Base-by-base conservation (phyloP, 2,797 vertebrate genomes). In the Cossypha niveicapilla region DNA sequence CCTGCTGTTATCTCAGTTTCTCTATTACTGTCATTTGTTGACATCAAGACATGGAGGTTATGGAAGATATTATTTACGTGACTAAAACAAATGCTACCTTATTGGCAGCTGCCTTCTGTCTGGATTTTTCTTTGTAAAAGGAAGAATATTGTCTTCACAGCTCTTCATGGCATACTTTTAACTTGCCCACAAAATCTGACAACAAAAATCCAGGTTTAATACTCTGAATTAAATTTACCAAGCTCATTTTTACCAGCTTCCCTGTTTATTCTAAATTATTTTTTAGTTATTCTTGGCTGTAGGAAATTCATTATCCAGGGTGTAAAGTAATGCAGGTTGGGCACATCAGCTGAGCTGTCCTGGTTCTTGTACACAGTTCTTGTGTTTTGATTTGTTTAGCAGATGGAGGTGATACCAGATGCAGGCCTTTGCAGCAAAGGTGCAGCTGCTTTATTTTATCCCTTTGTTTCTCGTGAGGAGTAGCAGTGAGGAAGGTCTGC, bases 11-110 rank as follows among this genome's bases (percentile, higher is more conserved):
- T 41, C 89, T 89, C 63, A 6, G 18, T 72, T 90, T 88, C 80
- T 92, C 67, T 91, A 9, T 90, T 79, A 63, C 84, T 92, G 80
- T 87, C 91, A 86, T 97, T 90, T 79, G 67, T 75, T 92, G 93
- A 75, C 73, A 92, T 89, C 57, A 90, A 91, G 80, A 79, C 88
- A 57, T 19, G 13, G 50, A 93, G 80, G 70, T 95, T 91, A 62
- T 56, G 75, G 53, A 77, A 92, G 77, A 82, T 56, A 62, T 18
- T 91, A 35, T 91, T 90, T 93, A 68, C 5, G 10, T 80, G 73
- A 48, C 51, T 86, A 70, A 96, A 93, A 25, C 60, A 94, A 94
- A 58, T 17, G 24, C 47, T 68, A 57, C 75, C 39, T 86, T 86
- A 88, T 50, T 89, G 85, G 54, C 71, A 94, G 25, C 22, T 93